phyloP scores from a whole-genome alignment of 2,888 invertebrate genomes.

The Drosophila dives region DNA sequence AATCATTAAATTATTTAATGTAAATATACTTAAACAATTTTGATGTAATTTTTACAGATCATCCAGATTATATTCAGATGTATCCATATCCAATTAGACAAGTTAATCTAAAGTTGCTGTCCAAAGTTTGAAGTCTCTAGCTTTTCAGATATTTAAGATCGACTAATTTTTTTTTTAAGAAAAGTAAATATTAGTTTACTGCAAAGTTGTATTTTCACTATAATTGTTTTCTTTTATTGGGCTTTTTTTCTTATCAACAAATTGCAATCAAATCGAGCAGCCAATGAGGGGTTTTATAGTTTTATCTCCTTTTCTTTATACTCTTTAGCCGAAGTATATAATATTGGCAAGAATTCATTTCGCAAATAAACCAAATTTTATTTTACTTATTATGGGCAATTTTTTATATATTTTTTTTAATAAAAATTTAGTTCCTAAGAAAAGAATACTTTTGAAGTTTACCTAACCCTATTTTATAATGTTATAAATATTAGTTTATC shows the following conservation, averaged over 20 bases:
- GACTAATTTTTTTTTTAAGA: not conserved
- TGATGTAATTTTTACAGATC: not conserved
- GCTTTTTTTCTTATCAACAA: constrained; percentile 48
- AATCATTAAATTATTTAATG: not conserved
- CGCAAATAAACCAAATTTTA: not conserved
- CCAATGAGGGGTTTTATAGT: constrained; percentile 35
- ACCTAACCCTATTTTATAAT: not conserved
- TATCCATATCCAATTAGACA: not conserved
- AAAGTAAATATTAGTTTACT: constrained; percentile 17
- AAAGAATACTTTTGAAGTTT: not conserved
- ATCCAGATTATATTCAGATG: not conserved
- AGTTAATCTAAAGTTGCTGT: not conserved
- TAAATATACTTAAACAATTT: not conserved
- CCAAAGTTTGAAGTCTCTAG: not conserved
- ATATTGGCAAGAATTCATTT: not conserved
- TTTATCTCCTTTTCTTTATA: constrained; percentile 2
- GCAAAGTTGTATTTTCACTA: constrained; percentile 5
- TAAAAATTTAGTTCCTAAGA: not conserved
- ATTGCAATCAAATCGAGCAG: constrained; percentile 41
- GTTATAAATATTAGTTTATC: not conserved
- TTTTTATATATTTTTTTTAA: not conserved
- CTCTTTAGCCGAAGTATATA: not conserved
- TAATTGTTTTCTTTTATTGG: constrained; percentile 1
- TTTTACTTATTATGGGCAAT: not conserved
- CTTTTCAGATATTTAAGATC: not conserved